Percentiles rank a stretch among this genome's conserved stretches.
These are phyloP conservation scores for Epiblema foenella DNA, from an alignment of 2,888 invertebrate genomes.

Conservation along the genomic window DNA sequence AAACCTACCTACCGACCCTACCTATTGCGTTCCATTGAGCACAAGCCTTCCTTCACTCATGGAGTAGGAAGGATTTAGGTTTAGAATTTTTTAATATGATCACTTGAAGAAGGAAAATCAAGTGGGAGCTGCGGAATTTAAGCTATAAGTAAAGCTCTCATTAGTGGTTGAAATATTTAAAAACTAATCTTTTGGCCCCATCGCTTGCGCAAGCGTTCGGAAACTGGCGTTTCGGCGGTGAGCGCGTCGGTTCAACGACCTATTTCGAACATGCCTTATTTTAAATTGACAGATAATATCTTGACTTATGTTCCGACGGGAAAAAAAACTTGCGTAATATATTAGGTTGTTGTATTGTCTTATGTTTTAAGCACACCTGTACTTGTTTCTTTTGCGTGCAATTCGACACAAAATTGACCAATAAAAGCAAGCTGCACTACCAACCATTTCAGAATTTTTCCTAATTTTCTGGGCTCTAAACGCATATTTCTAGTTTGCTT, in stretches of 20 bases:
- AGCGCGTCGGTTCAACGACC: conserved; percentile 30
- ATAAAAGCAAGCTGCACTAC: no score
- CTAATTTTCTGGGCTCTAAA: not conserved
- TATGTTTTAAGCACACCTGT: not conserved
- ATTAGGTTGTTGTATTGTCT: conserved; percentile 21
- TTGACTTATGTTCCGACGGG: conserved; percentile 36
- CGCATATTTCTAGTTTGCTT: not conserved
- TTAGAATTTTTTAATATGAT: not conserved
- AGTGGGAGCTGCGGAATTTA: not conserved
- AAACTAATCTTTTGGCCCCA: conserved; percentile 27
- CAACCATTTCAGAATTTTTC: not conserved
- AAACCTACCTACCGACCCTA: no score
- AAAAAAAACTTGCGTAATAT: conserved; percentile 33
- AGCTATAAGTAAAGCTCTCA: not conserved
- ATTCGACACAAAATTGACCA: not conserved
- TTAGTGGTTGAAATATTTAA: conserved; percentile 18
- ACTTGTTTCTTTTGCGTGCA: not conserved
- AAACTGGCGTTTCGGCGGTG: conserved; percentile 28
- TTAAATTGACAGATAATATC: conserved; percentile 42
- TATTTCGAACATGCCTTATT: conserved; percentile 43
- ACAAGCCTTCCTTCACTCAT: not conserved
- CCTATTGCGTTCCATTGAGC: not conserved
- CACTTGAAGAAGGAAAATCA: not conserved
- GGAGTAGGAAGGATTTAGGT: not conserved
- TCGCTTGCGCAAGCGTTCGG: conserved; percentile 28